phyloP scores from a whole-genome alignment of 2,113 vertebrate species.

The Phyllopteryx taeniolatus region DNA sequence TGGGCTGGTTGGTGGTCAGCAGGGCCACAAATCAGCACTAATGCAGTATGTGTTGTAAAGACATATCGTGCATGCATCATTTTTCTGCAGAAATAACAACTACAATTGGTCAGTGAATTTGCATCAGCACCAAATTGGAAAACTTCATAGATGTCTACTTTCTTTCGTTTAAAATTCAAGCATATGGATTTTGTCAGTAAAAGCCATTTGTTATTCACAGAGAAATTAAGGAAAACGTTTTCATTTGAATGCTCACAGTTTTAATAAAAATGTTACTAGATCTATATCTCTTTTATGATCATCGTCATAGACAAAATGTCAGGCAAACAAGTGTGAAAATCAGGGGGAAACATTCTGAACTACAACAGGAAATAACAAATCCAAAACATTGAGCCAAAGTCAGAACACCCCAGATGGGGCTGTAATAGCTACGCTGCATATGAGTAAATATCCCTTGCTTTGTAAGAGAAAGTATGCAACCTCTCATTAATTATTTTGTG shows the following conservation, averaged over 20 bases:
- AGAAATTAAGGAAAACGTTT: neutral
- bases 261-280: too few relatives aligned
- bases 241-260: too few relatives aligned
- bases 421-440: constrained; percentile 14
- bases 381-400: neutral
- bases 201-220: neutral
- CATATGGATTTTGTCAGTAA: neutral
- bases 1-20: neutral
- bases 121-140: neutral
- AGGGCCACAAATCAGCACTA: neutral
- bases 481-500: too few relatives aligned
- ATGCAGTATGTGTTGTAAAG: neutral
- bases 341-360: neutral
- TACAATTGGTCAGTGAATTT: neutral
- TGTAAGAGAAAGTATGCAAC: constrained; percentile 7
- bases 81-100: neutral
- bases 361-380: neutral
- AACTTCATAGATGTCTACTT: neutral
- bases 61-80: neutral
- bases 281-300: too few relatives aligned
- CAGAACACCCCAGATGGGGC: neutral
- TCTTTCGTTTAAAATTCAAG: neutral
- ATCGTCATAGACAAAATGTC: too few relatives aligned
- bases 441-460: constrained; percentile 16
- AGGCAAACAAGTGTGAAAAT: too few relatives aligned